Percentiles rank a stretch among this genome's conserved stretches.
Evolutionary conservation across 2,888 invertebrate genomes (phyloP).

Genomic region (Himalopsyche anomala): DNA sequence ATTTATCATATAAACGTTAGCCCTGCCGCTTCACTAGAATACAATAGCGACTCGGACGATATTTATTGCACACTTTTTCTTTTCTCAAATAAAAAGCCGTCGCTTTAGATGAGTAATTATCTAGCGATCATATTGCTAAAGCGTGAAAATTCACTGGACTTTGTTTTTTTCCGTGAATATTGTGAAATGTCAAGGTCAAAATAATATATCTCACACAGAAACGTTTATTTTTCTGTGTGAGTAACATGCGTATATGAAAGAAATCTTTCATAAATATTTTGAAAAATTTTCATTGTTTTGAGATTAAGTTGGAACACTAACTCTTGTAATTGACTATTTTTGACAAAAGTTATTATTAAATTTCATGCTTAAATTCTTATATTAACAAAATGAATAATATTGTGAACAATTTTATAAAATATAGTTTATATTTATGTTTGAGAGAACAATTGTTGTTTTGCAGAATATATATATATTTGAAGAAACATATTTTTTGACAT

Average conservation of each 20-base stretch:
- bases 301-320: no score
- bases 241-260: background rate
- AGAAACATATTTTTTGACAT: no score
- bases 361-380: no score
- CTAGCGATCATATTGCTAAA: conserved; percentile 26
- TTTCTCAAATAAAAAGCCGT: conserved; percentile 37
- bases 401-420: no score
- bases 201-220: background rate
- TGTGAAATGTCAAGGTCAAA: conserved; percentile 14
- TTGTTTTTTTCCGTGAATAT: background rate
- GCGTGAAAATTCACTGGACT: conserved; percentile 16
- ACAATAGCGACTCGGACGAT: conserved; percentile 64
- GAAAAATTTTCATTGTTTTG: no score
- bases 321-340: no score
- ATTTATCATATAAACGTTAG: conserved; percentile 65
- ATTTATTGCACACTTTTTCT: conserved; percentile 65
- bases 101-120: conserved; percentile 38
- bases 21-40: conserved; percentile 63
- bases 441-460: no score
- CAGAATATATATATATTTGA: no score
- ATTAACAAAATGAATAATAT: no score
- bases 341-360: no score
- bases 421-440: no score
- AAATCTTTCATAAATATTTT: background rate
- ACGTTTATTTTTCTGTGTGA: background rate